phyloP scores from a whole-genome alignment of 2,888 invertebrate species.

The Synergus itoensis region DNA sequence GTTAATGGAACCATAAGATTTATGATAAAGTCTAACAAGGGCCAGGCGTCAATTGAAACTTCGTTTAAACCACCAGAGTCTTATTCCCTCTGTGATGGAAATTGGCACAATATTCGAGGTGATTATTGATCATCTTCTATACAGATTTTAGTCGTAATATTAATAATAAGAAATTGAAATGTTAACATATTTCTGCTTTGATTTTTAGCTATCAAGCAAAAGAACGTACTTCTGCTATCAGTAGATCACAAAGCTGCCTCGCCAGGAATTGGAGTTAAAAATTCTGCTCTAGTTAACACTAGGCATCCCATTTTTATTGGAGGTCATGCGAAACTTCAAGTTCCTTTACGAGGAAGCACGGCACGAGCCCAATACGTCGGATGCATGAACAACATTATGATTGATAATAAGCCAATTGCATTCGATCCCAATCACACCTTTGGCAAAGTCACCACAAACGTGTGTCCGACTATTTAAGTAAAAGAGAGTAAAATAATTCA shows the following conservation, averaged over 20 bases:
- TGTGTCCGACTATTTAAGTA: conserved; percentile 88
- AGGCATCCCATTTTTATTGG: conserved; percentile 94
- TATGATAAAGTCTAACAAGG: conserved; percentile 90
- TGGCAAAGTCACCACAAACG: conserved; percentile 87
- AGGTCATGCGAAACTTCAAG: conserved; percentile 85
- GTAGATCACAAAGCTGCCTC: conserved; percentile 90
- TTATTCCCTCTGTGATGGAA: conserved; percentile 92
- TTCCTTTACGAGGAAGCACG: conserved; percentile 82
- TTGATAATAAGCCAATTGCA: conserved; percentile 78
- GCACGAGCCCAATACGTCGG: conserved; percentile 88
- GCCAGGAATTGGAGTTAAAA: conserved; percentile 84
- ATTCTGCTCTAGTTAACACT: conserved; percentile 86
- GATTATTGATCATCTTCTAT: conserved; percentile 45
- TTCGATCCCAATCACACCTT: conserved; percentile 82
- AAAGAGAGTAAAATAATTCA: neutral
- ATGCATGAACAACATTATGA: conserved; percentile 86
- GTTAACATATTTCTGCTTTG: conserved; percentile 11
- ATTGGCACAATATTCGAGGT: conserved; percentile 95
- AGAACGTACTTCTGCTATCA: conserved; percentile 91
- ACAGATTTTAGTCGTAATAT: neutral
- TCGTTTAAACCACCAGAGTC: conserved; percentile 84
- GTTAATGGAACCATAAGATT: conserved; percentile 91
- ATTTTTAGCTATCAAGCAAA: conserved; percentile 88
- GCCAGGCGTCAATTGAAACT: conserved; percentile 84
- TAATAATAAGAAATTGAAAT: neutral